Base-by-base conservation (phyloP, 2,797 vertebrate genomes). In the Tarsius wallacei region DNA sequence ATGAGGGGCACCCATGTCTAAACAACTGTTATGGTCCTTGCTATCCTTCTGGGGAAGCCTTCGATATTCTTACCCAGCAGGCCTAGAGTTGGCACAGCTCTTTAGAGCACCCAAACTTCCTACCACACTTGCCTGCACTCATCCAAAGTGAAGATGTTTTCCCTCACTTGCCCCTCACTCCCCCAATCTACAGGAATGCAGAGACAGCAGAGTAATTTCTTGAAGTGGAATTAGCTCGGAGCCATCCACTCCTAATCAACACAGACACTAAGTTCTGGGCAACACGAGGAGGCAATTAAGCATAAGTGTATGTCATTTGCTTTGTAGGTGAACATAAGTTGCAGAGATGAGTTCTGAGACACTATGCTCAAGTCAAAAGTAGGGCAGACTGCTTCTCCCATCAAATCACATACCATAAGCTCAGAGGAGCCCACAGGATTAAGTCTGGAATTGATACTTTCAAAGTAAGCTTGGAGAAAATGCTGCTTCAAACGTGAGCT, bases 271-370 rank as follows among this genome's bases (percentile, higher is more conserved):
- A 96, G 95, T 87, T 94, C 89, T 91, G 70, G 77, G 82, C 57
- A 96, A 93, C 53, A 86, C 53, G 61, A 77, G 76, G 93, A 94
- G 81, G 21, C 83, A 97, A 95, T 98, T 97, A 97, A 97, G 31
- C 15, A 16, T 90, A 96, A 94, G 76, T 76, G 42, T 86, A 81
- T 91, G 91, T 14, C 86, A 61, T 97, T 93, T 95, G 49, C 87
- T 94, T 90, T 88, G 87, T 81, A 85, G 85, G 68, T 93, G 85
- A 96, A 83, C 88, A 84, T 89, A 94, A 93, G 94, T 87, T 92
- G 63, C 90, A 88, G 21, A 85, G 80, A 87, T 66, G 83, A 86
- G 78, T 78, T 95, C 61, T 90, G 90, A 93, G 73, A 95, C 13
- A 61, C 17, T 55, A 8, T 87, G n/a, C 84, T 94, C n/a, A 80